phyloP scores from a whole-genome alignment of 2,797 vertebrate genomes.

The Buceros bicornis region DNA sequence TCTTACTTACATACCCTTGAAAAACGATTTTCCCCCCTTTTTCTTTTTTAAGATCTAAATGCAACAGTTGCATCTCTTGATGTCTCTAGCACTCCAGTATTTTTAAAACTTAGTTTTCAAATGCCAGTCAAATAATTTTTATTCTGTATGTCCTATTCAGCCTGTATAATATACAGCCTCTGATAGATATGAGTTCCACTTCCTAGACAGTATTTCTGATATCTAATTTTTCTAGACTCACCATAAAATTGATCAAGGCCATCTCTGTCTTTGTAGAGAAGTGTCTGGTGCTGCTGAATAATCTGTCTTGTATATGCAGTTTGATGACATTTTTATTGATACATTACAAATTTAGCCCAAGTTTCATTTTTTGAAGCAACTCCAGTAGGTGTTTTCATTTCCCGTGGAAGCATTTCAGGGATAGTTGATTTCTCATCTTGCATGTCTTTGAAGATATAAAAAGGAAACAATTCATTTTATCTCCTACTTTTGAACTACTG shows the following conservation, averaged over 20 bases:
- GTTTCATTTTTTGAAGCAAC: conserved; percentile 53
- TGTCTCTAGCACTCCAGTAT: neutral
- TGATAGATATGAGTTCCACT: neutral
- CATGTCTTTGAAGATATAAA: conserved; percentile 25
- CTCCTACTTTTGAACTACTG: neutral
- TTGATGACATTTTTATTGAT: conserved; percentile 63
- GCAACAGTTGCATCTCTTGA: neutral
- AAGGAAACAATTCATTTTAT: conserved; percentile 52
- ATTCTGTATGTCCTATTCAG: conserved; percentile 1
- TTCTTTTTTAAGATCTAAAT: neutral
- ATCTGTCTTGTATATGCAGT: conserved; percentile 14
- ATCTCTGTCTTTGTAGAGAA: conserved; percentile 22
- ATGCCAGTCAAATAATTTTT: conserved; percentile 1
- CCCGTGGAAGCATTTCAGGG: conserved; percentile 35
- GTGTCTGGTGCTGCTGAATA: conserved; percentile 9
- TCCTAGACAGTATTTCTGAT: neutral
- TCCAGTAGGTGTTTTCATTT: conserved; percentile 27
- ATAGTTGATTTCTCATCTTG: conserved; percentile 24
- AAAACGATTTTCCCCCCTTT: neutral
- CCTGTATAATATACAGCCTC: neutral
- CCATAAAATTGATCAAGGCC: conserved; percentile 46
- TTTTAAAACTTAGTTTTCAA: conserved; percentile 11
- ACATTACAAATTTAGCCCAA: conserved; percentile 43
- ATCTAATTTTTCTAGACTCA: conserved; percentile 36
- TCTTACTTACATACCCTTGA: neutral